A percentile compares a stretch with the other conserved stretches of the same genome.
phyloP scores from a whole-genome alignment of 2,888 invertebrate species.

The Diachrysia chrysitis region DNA sequence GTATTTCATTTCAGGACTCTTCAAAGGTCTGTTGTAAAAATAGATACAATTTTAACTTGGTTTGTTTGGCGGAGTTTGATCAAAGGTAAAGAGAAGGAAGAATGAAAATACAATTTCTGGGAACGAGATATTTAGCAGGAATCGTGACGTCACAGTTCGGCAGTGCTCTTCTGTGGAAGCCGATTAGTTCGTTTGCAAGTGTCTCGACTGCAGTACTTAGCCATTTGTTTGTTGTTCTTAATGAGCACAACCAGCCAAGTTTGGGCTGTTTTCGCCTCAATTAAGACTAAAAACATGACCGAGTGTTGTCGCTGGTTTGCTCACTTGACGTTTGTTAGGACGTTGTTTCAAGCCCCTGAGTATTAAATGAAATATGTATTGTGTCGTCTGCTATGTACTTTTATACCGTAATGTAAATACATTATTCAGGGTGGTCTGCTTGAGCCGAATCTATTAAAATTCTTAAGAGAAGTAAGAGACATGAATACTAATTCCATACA shows the following conservation, averaged over 20 bases:
- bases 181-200: constrained; percentile 82
- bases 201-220: constrained; percentile 80
- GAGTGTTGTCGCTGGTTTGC: constrained; percentile 75
- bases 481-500: no score
- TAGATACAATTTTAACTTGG: constrained; percentile 6
- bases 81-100: constrained; percentile 10
- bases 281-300: constrained; percentile 86
- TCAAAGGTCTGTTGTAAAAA: constrained; percentile 14
- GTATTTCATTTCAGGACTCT: constrained; percentile 27
- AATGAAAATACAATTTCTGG: constrained; percentile 31
- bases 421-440: not conserved
- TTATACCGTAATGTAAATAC: not conserved
- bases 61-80: constrained; percentile 5
- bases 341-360: constrained; percentile 29
- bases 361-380: constrained; percentile 41
- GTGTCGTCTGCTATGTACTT: not conserved
- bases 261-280: constrained; percentile 85
- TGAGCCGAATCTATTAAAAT: not conserved
- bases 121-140: constrained; percentile 63
- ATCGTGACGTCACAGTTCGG: constrained; percentile 64
- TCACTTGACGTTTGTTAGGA: constrained; percentile 52
- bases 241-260: constrained; percentile 86
- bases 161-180: constrained; percentile 71
- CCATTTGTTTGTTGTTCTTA: constrained; percentile 87
- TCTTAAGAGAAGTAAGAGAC: not conserved